These are phyloP conservation scores for Cyclopterus lumpus DNA, from an alignment of 2,797 vertebrate species.

Conservation along the genomic window DNA sequence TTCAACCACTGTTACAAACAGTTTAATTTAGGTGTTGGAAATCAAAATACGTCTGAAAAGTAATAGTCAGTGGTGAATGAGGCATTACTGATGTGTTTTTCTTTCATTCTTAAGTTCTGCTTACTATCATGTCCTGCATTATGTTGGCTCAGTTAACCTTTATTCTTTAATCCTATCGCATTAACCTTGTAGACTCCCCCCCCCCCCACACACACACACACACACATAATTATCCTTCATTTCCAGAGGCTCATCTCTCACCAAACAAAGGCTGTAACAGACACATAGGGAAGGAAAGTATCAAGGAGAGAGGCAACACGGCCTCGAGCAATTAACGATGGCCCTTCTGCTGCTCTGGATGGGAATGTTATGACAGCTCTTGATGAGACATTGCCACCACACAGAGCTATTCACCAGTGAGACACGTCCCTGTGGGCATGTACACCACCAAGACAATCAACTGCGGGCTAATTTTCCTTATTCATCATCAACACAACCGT, in stretches of 20 bases:
- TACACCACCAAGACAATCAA: constrained; percentile 57
- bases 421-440: constrained; percentile 58
- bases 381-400: constrained; percentile 63
- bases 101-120: neutral
- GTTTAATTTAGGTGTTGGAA: constrained; percentile 4
- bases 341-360: constrained; percentile 45
- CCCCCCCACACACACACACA: neutral
- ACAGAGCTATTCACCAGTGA: constrained; percentile 49
- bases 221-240: constrained; percentile 60
- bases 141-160: constrained; percentile 64
- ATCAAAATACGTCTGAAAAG: constrained; percentile 4
- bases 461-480: constrained; percentile 67
- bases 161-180: constrained; percentile 45
- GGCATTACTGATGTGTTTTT: neutral
- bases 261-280: constrained; percentile 24
- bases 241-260: constrained; percentile 49
- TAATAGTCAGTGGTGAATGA: neutral
- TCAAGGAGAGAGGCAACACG: constrained; percentile 38
- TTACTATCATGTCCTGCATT: neutral
- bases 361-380: constrained; percentile 64
- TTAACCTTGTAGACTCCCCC: constrained; percentile 36
- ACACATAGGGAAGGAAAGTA: constrained; percentile 42
- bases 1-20: constrained; percentile 14
- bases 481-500: constrained; percentile 67
- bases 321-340: constrained; percentile 53